Base-by-base conservation (phyloP, 2,797 vertebrate genomes). In the Mormyrus proboscirostris region DNA sequence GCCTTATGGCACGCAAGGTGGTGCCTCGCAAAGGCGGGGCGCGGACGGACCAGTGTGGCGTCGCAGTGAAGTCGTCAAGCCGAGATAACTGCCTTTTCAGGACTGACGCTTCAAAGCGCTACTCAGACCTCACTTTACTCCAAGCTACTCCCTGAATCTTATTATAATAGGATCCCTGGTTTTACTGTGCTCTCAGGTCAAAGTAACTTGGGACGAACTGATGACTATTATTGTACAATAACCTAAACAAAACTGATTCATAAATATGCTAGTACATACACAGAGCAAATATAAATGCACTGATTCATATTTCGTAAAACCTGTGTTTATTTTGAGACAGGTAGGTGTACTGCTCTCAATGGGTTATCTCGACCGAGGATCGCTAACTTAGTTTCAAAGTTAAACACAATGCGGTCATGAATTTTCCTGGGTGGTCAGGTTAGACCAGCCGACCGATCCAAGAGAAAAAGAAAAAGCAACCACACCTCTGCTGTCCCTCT, bases 21-120 rank as follows among this genome's bases (percentile, higher is more conserved):
- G 83, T 55, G 47, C 41, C 57, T 10, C 0, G n/a, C 88, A 19
- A 88, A 89, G 89, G 91, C 91, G 91, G 89, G 87, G 69, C 88
- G 38, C 29, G 38, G 44, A 88, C 41, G 22, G 65, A 47, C 41
- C 89, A 89, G 88, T 73, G 33, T 33, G 82, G 86, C 51, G 41
- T 79, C 16, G 33, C 22, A 62, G 88, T 14, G 3, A 22, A 38
- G 51, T 33, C 38, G 50, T 5, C 14, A 33, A 33, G 16, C n/a
- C n/a, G 51, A 47, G 65, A 65, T 29, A 19, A n/a, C 55, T 14
- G 83, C 49, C 44, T 79, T 87, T 41, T 82, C 50, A 19, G 85
- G 79, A 44, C 12, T 25, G 41, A 79, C 73, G 7, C 38, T 44
- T 29, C 14, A 44, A 41, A n/a, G 73, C 19, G 7, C 41, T 82